Conservation (phyloP, 2,113 vertebrate genomes). For the Rhabdomys dilectus region DNA sequence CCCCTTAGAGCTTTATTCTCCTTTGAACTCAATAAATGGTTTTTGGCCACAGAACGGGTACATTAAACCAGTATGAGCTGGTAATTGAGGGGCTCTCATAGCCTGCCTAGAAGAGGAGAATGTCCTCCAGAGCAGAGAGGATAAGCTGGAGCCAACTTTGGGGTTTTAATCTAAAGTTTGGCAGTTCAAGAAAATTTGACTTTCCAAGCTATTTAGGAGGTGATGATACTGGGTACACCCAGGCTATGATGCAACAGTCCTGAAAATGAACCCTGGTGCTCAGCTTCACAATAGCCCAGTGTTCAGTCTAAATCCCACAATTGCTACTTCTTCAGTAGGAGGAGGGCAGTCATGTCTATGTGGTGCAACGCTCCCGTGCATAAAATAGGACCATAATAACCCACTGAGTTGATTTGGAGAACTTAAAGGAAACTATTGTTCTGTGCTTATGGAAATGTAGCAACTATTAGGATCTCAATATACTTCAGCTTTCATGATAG, state of each 20-base stretch:
- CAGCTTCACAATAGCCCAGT: neutral
- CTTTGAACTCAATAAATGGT: constrained; percentile 38
- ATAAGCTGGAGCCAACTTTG: neutral
- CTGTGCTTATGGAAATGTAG: neutral
- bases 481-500: neutral
- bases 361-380: neutral
- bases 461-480: neutral
- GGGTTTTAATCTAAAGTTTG: neutral
- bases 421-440: neutral
- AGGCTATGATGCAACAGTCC: neutral
- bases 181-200: constrained; percentile 15
- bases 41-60: constrained; percentile 22
- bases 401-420: neutral
- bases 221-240: neutral
- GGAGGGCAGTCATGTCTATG: too few species aligned
- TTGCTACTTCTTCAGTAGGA: neutral
- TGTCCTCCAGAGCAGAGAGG: neutral
- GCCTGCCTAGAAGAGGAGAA: constrained; percentile 25
- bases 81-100: constrained; percentile 39
- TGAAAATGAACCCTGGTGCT: neutral
- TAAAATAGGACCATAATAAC: neutral
- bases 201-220: constrained; percentile 2
- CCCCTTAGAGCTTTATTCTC: constrained; percentile 30
- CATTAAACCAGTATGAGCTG: constrained; percentile 24
- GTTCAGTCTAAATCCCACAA: neutral